A percentile compares a stretch with the other conserved stretches of the same genome.
Evolutionary conservation across 2,113 vertebrate species (phyloP).

Genomic region (Hippocampus abdominalis): DNA sequence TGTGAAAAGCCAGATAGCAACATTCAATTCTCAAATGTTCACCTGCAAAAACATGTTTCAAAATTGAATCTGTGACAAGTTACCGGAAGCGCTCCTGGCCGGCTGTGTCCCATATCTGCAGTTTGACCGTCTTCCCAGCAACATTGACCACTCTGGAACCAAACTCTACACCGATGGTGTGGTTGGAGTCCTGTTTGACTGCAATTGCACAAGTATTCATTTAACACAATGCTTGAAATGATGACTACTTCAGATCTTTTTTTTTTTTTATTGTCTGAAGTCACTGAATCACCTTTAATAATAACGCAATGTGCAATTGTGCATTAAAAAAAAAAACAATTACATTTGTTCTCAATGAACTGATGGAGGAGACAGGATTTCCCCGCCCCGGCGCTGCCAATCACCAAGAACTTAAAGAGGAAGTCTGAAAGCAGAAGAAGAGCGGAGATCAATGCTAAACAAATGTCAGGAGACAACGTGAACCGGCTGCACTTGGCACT

Average conservation of each 20-base stretch:
- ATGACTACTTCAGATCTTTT: not conserved
- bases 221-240: not conserved
- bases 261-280: not conserved
- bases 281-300: not conserved
- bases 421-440: conserved; percentile 78
- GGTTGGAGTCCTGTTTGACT: conserved; percentile 95
- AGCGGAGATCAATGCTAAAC: conserved; percentile 17
- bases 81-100: conserved; percentile 92
- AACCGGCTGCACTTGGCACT: conserved; percentile 18
- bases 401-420: conserved; percentile 95
- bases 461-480: not conserved
- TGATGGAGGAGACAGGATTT: conserved; percentile 95
- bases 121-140: conserved; percentile 87
- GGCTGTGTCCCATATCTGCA: conserved; percentile 94
- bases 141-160: conserved; percentile 90
- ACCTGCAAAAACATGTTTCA: not conserved
- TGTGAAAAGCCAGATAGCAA: conserved; percentile 35
- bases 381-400: conserved; percentile 88
- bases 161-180: conserved; percentile 93
- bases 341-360: conserved; percentile 94
- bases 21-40: not conserved
- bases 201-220: not conserved
- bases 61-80: not conserved
- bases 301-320: not conserved
- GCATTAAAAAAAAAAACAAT: conserved; percentile 44